phyloP scores from a whole-genome alignment of 2,797 vertebrate species.

The Helostoma temminkii region DNA sequence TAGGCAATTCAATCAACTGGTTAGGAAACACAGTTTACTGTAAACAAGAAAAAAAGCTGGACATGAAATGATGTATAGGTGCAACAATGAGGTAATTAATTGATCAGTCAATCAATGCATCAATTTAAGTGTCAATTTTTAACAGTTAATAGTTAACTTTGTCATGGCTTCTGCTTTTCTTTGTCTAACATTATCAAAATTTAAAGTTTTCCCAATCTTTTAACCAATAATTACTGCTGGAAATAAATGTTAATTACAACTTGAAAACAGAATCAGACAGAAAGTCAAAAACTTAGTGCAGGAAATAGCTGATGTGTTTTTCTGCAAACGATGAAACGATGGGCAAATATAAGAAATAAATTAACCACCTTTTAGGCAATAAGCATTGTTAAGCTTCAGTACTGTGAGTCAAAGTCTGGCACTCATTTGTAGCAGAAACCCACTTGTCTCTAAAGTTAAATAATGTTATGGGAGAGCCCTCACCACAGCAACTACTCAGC shows the following conservation, averaged over 20 bases:
- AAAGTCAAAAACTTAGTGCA: not conserved
- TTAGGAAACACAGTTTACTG: conserved; percentile 3
- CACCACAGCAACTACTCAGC: too few species aligned
- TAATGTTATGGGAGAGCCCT: conserved; percentile 34
- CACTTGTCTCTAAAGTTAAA: conserved; percentile 46
- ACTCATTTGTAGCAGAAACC: conserved; percentile 35
- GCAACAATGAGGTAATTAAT: not conserved
- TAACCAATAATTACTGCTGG: not conserved
- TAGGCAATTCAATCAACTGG: conserved; percentile 32
- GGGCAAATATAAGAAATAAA: not conserved
- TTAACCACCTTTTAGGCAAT: conserved; percentile 14
- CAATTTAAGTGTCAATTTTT: too few species aligned
- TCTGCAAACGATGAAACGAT: not conserved
- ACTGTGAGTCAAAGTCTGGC: conserved; percentile 39
- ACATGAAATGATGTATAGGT: not conserved
- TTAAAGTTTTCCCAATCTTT: too few species aligned
- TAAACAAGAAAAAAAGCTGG: conserved; percentile 6
- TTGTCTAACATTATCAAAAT: not conserved
- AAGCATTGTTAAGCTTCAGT: conserved; percentile 24
- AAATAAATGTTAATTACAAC: not conserved
- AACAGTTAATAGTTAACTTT: too few species aligned
- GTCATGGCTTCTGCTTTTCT: not conserved
- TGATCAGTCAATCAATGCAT: not conserved
- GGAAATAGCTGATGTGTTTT: not conserved
- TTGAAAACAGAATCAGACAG: not conserved